Base-by-base conservation (phyloP, 2,888 invertebrate genomes). In the Tridacna crocea region DNA sequence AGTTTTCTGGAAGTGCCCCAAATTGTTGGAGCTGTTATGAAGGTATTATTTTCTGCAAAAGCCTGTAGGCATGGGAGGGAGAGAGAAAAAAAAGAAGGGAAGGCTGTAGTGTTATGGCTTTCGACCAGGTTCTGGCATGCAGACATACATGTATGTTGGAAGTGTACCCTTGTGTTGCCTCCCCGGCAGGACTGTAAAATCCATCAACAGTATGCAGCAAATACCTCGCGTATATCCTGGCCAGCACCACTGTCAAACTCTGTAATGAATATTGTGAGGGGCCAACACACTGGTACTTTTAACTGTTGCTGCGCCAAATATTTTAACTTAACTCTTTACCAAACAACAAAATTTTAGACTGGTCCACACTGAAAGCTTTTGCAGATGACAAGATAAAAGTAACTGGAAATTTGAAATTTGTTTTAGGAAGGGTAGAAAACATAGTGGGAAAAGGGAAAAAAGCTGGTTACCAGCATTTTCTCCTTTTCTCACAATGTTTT, bases 101-200 rank as follows among this genome's bases (percentile, higher is more conserved):
- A 47, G 61, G 61, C 19, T 58, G 78, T 27, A 17, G 27, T 79
- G 74, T 79, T 63, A 77, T 77, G 77, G 77, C 72, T 81, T 63
- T 75, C 60, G 77, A 78, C 77, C 77, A 76, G 82, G 75, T 75
- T 78, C 61, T 61, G 61, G 61, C 26, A 22, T 61, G 61, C 72
- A 77, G 55, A 66, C 58, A n/a, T 66, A 80, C 26, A 61, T 61
- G 61, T 61, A 24, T 22, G 24, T 17, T 15, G n/a, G 24, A 66
- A 46, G 75, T 74, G 61, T 22, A 73, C 75, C 27, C 58, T 75
- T 48, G 22, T 55, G 15, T 82, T 82, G 75, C 77, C 51, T 55
- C 48, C 58, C 46, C 76, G 70, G 78, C 60, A 75, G 72, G 82
- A 79, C 82, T 82, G 82, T 72, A 36, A 66, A 72, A 82, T 82